These are phyloP conservation scores for Felis chaus DNA, from an alignment of 2,113 vertebrate species.

Conservation along the genomic window DNA sequence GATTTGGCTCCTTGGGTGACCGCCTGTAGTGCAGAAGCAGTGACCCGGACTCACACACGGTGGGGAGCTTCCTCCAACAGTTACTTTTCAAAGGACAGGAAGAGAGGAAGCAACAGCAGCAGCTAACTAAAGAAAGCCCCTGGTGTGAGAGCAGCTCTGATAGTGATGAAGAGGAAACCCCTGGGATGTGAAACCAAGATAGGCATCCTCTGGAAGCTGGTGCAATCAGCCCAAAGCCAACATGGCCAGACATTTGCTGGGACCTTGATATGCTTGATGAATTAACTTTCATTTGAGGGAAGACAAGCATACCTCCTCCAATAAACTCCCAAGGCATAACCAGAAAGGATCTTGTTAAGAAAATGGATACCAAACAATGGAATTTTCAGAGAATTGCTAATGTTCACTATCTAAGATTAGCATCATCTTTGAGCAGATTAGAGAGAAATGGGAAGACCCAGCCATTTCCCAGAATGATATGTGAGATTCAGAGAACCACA, in stretches of 20 bases:
- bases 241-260: neutral
- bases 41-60: neutral
- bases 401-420: neutral
- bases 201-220: neutral
- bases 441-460: neutral
- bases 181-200: neutral
- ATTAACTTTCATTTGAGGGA: neutral
- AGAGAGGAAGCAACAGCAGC: neutral
- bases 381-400: neutral
- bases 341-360: neutral
- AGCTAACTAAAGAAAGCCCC: slow-evolving; percentile 17
- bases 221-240: neutral
- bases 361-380: neutral
- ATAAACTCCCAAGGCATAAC: neutral
- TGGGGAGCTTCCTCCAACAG: neutral
- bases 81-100: slow-evolving; percentile 32
- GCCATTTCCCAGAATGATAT: neutral
- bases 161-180: neutral
- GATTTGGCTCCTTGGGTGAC: neutral
- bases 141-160: neutral
- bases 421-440: neutral
- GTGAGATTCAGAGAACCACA: neutral
- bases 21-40: neutral
- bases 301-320: neutral
- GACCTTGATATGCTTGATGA: neutral